Conservation (phyloP, 2,888 invertebrate species). For the Tinea trinotella region DNA sequence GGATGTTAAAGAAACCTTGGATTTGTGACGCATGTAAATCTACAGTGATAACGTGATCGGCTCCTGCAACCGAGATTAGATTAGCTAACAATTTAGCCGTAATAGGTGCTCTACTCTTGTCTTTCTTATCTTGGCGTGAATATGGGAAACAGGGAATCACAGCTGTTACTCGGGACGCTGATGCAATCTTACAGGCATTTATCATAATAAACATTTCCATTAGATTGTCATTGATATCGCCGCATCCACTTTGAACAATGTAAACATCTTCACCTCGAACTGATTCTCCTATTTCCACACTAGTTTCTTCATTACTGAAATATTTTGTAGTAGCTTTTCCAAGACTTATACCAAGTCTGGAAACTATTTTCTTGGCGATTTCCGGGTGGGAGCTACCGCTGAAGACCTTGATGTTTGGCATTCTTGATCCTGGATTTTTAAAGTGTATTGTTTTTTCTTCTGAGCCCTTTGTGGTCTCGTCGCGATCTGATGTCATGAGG, state of each 20-base stretch:
- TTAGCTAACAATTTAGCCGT: slow-evolving; percentile 92
- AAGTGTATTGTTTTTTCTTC: slow-evolving; percentile 31
- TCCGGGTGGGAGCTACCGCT: slow-evolving; percentile 98
- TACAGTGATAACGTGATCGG: slow-evolving; percentile 94
- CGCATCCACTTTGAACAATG: slow-evolving; percentile 92
- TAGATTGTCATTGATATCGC: slow-evolving; percentile 91
- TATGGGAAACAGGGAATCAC: slow-evolving; percentile 94
- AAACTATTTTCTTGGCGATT: slow-evolving; percentile 94
- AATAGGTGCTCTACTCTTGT: slow-evolving; percentile 92
- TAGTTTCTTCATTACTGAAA: slow-evolving; percentile 98
- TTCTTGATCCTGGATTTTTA: slow-evolving; percentile 64
- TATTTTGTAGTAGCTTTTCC: slow-evolving; percentile 98
- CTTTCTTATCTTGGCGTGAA: slow-evolving; percentile 93
- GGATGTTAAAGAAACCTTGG: slow-evolving; percentile 95
- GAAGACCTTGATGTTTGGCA: slow-evolving; percentile 99
- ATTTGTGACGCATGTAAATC: slow-evolving; percentile 94
- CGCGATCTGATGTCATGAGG: slow-evolving; percentile 44
- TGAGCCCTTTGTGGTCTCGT: not conserved
- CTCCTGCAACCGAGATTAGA: slow-evolving; percentile 90
- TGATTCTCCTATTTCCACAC: slow-evolving; percentile 93
- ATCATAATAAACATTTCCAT: slow-evolving; percentile 96
- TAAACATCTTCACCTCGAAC: slow-evolving; percentile 95
- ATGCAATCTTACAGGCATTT: slow-evolving; percentile 94
- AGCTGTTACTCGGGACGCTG: slow-evolving; percentile 90
- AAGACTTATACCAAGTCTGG: slow-evolving; percentile 93